These are phyloP conservation scores for Euclidia mi DNA, from an alignment of 2,888 invertebrate genomes.

Conservation along the genomic window DNA sequence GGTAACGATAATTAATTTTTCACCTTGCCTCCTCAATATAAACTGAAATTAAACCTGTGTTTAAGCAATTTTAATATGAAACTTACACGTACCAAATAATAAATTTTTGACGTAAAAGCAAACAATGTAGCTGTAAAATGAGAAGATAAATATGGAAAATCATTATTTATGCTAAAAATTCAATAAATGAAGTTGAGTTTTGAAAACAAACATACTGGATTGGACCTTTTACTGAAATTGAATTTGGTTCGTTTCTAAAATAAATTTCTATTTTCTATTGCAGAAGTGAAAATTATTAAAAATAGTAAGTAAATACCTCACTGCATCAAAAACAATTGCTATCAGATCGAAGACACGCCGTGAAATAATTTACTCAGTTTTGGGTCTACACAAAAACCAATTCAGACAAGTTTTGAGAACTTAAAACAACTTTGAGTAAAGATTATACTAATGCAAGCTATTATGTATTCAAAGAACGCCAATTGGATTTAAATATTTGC, in stretches of 20 bases:
- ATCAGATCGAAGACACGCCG: constrained; percentile 1
- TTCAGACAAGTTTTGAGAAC: neutral
- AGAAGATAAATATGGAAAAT: too few species aligned
- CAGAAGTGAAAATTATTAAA: neutral
- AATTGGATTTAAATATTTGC: neutral
- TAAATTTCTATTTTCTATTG: neutral
- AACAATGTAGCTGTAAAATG: too few species aligned
- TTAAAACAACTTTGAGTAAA: constrained; percentile 8
- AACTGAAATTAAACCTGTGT: too few species aligned
- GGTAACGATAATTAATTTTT: too few species aligned
- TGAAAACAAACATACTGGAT: neutral
- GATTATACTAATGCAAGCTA: constrained; percentile 16
- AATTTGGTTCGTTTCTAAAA: neutral
- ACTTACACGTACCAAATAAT: too few species aligned
- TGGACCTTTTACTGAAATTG: neutral
- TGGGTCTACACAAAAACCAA: constrained; percentile 17
- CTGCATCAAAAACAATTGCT: constrained; percentile 12
- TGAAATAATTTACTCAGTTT: constrained; percentile 21
- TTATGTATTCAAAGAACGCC: constrained; percentile 6
- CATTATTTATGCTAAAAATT: too few species aligned
- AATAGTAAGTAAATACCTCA: neutral
- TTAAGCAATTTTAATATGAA: too few species aligned
- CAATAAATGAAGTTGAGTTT: too few species aligned
- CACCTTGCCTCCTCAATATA: too few species aligned
- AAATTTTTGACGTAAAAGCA: too few species aligned